Evolutionary conservation across 2,797 vertebrate genomes (phyloP), one percentile per base, ranked within the genome.

Genomic region (Anguilla anguilla): DNA sequence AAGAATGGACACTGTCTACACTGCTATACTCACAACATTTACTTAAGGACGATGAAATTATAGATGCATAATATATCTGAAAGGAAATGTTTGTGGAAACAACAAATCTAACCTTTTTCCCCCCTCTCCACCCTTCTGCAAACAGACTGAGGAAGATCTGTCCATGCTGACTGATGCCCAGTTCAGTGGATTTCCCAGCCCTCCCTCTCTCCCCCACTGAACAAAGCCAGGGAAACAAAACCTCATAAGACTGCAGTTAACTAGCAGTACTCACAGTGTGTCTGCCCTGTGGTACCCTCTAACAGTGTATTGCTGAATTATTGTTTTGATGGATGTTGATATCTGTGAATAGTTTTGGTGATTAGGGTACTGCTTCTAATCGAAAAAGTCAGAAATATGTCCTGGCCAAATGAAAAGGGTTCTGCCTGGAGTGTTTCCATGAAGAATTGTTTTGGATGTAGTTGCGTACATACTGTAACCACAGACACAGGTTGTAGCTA

Each of bases 101-200:
- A 72, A 69, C 25, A 31, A 61, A n/a, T 31, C 25, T 77, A 43
- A 46, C 59, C 7, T 31, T 9, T 85, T 88, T 74, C 53, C 17
- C 53, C 10, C 43, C 17, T 83, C 22, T 92, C 39, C 86, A 81
- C 15, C 39, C 57, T 90, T 88, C 28, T 88, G 88, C 90, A 88
- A 69, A 83, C 92, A 96, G 96, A 91, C 89, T 87, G 96, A 96
- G 91, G 85, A 92, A 22, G 95, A 96, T 87, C 88, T 94, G 85
- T 92, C 95, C 5, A 91, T 90, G 83, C 89, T 95, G 92, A 90
- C 95, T 87, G 96, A 96, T 49, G 83, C 94, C 72, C 94, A 92
- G 81, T 96, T 96, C 93, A 93, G 94, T 90, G 95, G 96, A 85
- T 95, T 96, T 90, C 94, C 96, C 85, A 96, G 96, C 49, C 96